Conservation (phyloP, 2,113 vertebrate genomes). For the Malurus elegans region DNA sequence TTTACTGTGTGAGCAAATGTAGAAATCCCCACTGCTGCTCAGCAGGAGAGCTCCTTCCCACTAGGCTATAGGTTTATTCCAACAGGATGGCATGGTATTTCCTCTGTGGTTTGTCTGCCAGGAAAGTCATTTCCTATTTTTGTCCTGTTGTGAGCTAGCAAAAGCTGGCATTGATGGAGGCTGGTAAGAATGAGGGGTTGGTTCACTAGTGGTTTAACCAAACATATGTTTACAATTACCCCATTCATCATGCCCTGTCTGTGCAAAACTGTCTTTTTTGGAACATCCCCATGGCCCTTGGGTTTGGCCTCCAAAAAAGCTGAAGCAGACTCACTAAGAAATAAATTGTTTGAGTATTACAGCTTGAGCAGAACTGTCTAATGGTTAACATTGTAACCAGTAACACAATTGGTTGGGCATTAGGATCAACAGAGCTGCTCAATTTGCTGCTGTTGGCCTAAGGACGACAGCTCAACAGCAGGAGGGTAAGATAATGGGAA, state of each 20-base stretch:
- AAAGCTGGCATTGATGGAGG: constrained; percentile 25
- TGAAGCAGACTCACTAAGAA: not conserved
- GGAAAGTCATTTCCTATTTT: constrained; percentile 50
- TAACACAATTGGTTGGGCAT: not conserved
- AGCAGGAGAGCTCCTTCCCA: not conserved
- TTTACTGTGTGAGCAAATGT: not conserved
- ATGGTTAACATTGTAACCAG: not conserved
- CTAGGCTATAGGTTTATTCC: not conserved
- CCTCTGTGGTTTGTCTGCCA: constrained; percentile 28
- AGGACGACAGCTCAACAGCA: constrained; percentile 19
- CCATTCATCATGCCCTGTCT: constrained; percentile 38
- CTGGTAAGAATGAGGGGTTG: constrained; percentile 40
- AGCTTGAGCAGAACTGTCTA: not conserved
- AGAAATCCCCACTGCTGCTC: not conserved
- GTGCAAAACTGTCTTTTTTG: constrained; percentile 40
- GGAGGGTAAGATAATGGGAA: constrained; percentile 29
- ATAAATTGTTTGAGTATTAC: not conserved
- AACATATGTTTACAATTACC: constrained; percentile 64
- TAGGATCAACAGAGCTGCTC: not conserved
- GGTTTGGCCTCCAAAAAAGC: constrained; percentile 6
- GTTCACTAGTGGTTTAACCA: constrained; percentile 53
- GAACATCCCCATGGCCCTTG: not conserved
- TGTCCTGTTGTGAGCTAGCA: constrained; percentile 22
- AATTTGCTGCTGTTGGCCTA: not conserved
- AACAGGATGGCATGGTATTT: constrained; percentile 33